Evolutionary conservation across 2,888 invertebrate genomes (phyloP), one percentile per base, ranked within the genome.

Genomic region (Athripsodes cinereus): DNA sequence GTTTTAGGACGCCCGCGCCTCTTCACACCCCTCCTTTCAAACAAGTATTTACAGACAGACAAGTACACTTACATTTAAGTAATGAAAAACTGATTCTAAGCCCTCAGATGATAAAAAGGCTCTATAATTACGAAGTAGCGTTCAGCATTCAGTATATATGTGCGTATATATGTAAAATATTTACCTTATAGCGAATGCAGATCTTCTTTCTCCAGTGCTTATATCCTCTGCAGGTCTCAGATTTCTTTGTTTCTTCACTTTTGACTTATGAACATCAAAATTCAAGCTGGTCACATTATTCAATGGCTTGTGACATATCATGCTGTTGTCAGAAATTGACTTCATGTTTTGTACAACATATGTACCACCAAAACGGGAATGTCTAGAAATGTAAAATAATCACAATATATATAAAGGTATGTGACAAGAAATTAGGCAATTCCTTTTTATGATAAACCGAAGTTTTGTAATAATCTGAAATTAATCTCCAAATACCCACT

Each of bases 301-400:
- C 55, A 94, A 75, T 1, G 94, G 88, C 71, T 92, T 93, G 71
- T 96, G 90, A 69, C 88, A 90, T 67, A 97, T 90, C 60, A 94
- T 76, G 68, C 95, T 91, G 68, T 89, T 88, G 64, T 94, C 89
- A 65, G 91, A 89, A 69, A 96, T 87, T 20, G 96, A 93, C 74
- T 96, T 96, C 83, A 97, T 85, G 71, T 96, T 94, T 71, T 90
- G 86, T 18, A 98, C 85, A 0, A 91, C 87, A 76, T 87, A 98
- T 8, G 96, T 95, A 53, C 97, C 96, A 31, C 95, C 94, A 71
- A 97, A 97, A 63, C 92, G 84, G 1, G 96, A 94, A 75, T 95
- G 95, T 66, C 96, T 90, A 69, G 60, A 68, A 66, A 40, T n/a
- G 21, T 44, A 35, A 51, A 44, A 46, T 51, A 31, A 55, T 22